Base-by-base conservation (phyloP, 2,797 vertebrate genomes). In the Rhyacichthys aspro region DNA sequence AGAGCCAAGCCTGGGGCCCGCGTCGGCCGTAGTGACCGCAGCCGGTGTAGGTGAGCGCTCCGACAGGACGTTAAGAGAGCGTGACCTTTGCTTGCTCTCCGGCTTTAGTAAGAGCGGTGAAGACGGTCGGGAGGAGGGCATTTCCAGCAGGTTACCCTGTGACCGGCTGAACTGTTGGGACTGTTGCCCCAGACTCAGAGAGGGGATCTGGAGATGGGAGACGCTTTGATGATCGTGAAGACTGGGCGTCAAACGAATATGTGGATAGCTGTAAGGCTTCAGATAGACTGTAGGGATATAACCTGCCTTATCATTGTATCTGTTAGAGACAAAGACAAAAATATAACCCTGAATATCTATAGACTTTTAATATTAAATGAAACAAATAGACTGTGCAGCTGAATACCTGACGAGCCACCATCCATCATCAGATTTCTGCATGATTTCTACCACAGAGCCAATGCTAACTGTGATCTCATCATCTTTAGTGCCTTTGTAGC, bases 381-480 rank as follows among this genome's bases (percentile, higher is more conserved):
- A 5, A 28, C 4, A 28, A 28, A 28, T 28, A 6, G 18, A 38
- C 11, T 11, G 11, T 11, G n/a, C n/a, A 6, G 37, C 2, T 37
- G 5, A 52, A 52, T 82, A 98, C 96, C 95, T 86, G 79, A 94
- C 79, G n/a, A 94, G 88, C 96, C 96, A 99, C 96, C 97, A 99
- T 86, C 96, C 97, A 0, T 88, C 73, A 3, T 95, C 85, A 0
- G 93, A 93, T 3, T 63, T 91, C 86, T 94, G 89, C 52, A 96
- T 50, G 32, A 95, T 92, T 28, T 87, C 86, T 71, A 97, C 93
- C 0, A 92, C 72, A 0, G 90, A 59, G 0, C 96, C 96, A 0
- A 86, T 82, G 15, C 71, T 78, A 0, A 98, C 86, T 0, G 89
- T 92, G 7, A 96, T 80, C 83, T 99, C 97, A 0, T 98, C 96